phyloP scores from a whole-genome alignment of 2,888 invertebrate genomes.

The Baccha elongata region DNA sequence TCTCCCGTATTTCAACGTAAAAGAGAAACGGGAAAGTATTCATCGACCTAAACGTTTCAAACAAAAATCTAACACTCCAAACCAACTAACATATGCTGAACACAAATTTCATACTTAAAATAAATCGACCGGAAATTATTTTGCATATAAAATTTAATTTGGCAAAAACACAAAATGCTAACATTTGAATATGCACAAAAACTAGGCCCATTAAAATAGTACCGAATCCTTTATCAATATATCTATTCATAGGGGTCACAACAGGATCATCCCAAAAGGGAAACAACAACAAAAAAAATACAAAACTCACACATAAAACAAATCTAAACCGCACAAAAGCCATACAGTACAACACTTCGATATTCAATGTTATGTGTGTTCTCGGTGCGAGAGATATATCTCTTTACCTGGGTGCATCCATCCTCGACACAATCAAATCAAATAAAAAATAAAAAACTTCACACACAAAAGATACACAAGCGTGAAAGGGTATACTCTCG shows the following conservation, averaged over 20 bases:
- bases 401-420: conserved; percentile 45
- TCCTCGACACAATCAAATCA: conserved; percentile 61
- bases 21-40: too few species aligned
- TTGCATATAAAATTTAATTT: conserved; percentile 68
- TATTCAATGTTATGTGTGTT: conserved; percentile 9
- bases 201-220: conserved; percentile 52
- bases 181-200: conserved; percentile 56
- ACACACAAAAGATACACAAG: conserved; percentile 34
- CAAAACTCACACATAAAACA: conserved; percentile 33
- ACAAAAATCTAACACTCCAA: conserved; percentile 8
- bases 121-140: conserved; percentile 72
- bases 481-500: conserved; percentile 69
- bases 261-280: conserved; percentile 16
- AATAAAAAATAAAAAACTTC: conserved; percentile 30
- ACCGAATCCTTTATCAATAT: conserved; percentile 25
- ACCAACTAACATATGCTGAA: conserved; percentile 27
- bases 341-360: conserved; percentile 30
- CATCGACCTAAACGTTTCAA: background rate
- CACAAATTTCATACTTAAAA: conserved; percentile 25
- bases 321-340: conserved; percentile 69
- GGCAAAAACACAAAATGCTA: conserved; percentile 53
- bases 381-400: conserved; percentile 26
- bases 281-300: conserved; percentile 27
- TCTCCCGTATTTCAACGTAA: too few species aligned
- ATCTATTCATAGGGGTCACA: conserved; percentile 28